These are phyloP conservation scores for Parnassius smintheus DNA, from an alignment of 2,888 invertebrate genomes.

Conservation along the genomic window DNA sequence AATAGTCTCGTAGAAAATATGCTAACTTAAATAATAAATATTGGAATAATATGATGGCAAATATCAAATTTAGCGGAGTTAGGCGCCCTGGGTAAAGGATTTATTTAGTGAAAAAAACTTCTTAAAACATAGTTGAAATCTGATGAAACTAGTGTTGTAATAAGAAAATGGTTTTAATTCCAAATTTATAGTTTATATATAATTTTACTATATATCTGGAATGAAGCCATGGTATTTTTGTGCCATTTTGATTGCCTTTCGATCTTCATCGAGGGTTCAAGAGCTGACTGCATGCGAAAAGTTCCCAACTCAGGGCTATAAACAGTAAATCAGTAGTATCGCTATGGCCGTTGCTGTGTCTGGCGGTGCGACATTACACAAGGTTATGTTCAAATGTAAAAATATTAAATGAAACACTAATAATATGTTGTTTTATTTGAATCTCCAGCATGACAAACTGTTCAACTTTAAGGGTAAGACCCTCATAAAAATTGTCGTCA, in stretches of 20 bases:
- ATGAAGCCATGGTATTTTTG: slow-evolving; percentile 37
- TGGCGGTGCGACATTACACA: neutral
- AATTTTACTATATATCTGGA: slow-evolving; percentile 26
- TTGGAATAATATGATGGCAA: too few relatives aligned
- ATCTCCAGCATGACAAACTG: neutral
- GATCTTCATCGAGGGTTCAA: neutral
- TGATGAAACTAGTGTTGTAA: too few relatives aligned
- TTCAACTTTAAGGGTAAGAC: too few relatives aligned
- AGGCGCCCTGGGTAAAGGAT: too few relatives aligned
- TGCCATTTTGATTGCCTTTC: slow-evolving; percentile 38
- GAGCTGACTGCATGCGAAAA: neutral
- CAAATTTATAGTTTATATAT: too few relatives aligned
- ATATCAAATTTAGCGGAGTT: too few relatives aligned
- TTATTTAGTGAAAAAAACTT: too few relatives aligned
- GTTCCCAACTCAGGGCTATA: neutral
- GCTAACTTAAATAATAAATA: too few relatives aligned
- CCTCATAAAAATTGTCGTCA: too few relatives aligned
- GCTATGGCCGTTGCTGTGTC: neutral
- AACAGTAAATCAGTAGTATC: neutral
- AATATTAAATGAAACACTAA: slow-evolving; percentile 52
- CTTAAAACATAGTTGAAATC: too few relatives aligned
- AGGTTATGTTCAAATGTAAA: slow-evolving; percentile 63
- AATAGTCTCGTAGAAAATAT: too few relatives aligned
- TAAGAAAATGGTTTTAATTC: too few relatives aligned
- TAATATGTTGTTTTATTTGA: slow-evolving; percentile 35